phyloP scores from a whole-genome alignment of 2,797 vertebrate genomes.

The Numenius phaeopus region DNA sequence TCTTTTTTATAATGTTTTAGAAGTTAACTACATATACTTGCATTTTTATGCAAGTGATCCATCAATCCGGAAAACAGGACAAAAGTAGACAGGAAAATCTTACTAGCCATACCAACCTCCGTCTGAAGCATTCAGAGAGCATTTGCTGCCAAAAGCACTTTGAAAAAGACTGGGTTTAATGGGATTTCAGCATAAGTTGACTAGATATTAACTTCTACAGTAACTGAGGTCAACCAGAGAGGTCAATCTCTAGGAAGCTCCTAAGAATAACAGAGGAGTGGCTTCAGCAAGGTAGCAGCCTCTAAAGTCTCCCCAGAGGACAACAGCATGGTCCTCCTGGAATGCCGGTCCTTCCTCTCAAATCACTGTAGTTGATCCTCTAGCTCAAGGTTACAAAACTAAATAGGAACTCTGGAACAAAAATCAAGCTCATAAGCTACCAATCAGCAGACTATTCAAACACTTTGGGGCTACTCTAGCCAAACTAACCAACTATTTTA shows the following conservation, averaged over 20 bases:
- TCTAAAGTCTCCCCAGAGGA: not conserved
- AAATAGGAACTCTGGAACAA: not conserved
- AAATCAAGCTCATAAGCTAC: not conserved
- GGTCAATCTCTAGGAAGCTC: not conserved
- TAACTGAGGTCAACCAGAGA: not conserved
- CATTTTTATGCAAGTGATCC: not conserved
- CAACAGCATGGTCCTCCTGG: not conserved
- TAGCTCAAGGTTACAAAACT: not conserved
- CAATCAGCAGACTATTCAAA: not conserved
- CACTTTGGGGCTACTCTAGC: not conserved
- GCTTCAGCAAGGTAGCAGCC: not conserved
- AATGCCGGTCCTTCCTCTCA: not conserved
- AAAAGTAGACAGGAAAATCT: not conserved
- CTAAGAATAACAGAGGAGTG: not conserved
- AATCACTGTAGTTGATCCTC: not conserved
- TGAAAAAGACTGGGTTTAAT: not conserved
- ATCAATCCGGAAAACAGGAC: not conserved
- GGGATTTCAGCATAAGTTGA: not conserved
- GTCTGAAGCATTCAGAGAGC: not conserved
- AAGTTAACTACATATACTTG: not conserved
- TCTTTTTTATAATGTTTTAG: not conserved
- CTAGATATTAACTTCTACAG: not conserved
- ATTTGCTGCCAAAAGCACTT: not conserved
- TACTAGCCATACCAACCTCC: not conserved
- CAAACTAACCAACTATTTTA: not conserved